These are phyloP conservation scores for Phocoena sinus DNA, from an alignment of 2,113 vertebrate genomes.

Conservation along the genomic window DNA sequence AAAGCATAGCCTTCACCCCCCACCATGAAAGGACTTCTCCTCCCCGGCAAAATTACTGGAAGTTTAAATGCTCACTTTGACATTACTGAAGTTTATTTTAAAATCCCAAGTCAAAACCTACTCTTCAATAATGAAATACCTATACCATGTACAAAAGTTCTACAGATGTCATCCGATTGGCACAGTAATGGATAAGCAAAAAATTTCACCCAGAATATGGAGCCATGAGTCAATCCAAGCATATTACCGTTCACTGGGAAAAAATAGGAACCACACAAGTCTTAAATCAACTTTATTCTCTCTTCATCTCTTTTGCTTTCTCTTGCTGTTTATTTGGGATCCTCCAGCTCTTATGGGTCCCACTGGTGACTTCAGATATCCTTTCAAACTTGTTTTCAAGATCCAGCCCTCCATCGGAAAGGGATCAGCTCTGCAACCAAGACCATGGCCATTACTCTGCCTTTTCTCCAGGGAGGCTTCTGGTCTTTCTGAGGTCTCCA, in stretches of 20 bases:
- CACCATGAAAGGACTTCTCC: not conserved
- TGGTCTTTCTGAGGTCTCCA: not conserved
- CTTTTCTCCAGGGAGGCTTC: not conserved
- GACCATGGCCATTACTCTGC: not conserved
- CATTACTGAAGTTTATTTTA: slow-evolving; percentile 17
- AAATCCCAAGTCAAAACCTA: not conserved
- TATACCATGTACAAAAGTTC: not conserved
- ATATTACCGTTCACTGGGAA: not conserved
- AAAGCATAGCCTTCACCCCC: not conserved
- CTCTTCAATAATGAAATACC: not conserved
- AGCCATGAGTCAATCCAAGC: not conserved
- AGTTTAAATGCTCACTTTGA: not conserved
- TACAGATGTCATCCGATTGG: not conserved
- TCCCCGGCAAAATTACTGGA: not conserved
- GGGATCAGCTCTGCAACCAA: not conserved
- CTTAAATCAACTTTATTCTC: not conserved
- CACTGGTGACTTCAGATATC: not conserved
- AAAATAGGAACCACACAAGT: not conserved
- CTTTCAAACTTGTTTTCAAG: not conserved
- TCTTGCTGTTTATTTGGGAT: not conserved
- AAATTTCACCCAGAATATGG: not conserved
- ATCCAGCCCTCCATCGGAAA: not conserved
- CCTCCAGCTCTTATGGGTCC: not conserved
- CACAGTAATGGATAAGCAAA: not conserved
- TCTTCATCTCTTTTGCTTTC: not conserved